These are phyloP conservation scores for Carassius carassius DNA, from an alignment of 2,113 vertebrate genomes.

Conservation along the genomic window DNA sequence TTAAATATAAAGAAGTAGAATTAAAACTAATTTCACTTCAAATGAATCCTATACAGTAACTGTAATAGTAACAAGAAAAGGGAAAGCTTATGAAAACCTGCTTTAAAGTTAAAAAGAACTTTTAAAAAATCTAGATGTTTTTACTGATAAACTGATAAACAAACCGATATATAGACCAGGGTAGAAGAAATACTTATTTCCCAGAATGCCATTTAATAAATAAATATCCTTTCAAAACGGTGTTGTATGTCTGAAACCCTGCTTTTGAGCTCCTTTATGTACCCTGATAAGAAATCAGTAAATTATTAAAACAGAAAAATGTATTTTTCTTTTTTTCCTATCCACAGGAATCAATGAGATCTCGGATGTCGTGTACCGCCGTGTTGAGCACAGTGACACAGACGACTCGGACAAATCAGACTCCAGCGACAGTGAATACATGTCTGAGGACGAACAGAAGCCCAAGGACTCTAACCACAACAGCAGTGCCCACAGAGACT, in stretches of 20 bases:
- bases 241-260: background rate
- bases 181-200: background rate
- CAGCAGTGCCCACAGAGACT: constrained; percentile 80
- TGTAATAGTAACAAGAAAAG: background rate
- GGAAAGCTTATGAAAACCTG: background rate
- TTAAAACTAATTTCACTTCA: background rate
- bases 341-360: constrained; percentile 93
- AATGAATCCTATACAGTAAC: background rate
- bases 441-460: constrained; percentile 90
- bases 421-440: constrained; percentile 91
- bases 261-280: background rate
- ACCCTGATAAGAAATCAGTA: background rate
- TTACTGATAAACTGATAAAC: background rate
- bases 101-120: background rate
- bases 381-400: constrained; percentile 92
- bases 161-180: background rate
- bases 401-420: constrained; percentile 97
- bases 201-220: background rate
- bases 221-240: no score
- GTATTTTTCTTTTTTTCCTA: background rate
- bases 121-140: background rate
- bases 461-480: constrained; percentile 84
- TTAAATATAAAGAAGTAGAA: background rate
- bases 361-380: constrained; percentile 90
- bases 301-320: background rate